Base-by-base conservation (phyloP, 2,797 vertebrate genomes). In the Gephyroberyx darwinii region DNA sequence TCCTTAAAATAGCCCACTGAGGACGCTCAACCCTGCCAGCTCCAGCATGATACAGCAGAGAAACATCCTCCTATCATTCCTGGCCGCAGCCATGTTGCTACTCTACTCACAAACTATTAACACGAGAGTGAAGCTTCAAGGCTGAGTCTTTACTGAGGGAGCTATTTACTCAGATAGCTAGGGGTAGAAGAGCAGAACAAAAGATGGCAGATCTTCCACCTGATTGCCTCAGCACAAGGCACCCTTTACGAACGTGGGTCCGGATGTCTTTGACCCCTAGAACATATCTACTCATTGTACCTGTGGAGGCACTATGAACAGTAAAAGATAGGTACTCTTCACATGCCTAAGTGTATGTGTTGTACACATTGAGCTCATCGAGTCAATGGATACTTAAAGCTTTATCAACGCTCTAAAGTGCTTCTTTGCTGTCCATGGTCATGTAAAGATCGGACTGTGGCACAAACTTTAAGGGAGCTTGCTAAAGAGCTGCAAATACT, bases 301-400 rank as follows among this genome's bases (percentile, higher is more conserved):
- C 12, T 10, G 45, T 9, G 45, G 8, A 14, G 45, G 45, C 16
- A 5, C 12, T 2, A 10, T 14, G 5, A 61, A 47, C 41, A 45
- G 39, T 30, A 61, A 61, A 61, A 61, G 39, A 10, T 61, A 41
- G 58, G 19, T 61, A 30, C 9, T 61, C 39, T 61, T 61, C 22
- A 45, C 39, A 41, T 41, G 58, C 13, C 12, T 61, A 22, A 45
- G 39, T 8, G 26, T 26, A 16, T 16, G 58, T 14, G 58, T 39
- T 14, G 41, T 61, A 5, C 58, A 61, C 16, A 26, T 61, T 7
- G 41, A 61, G 37, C 45, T 47, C 12, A 39, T 59, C 39, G 31
- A 35, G 19, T 47, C 45, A 13, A 39, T 59, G 56, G 37, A 37
- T 17, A 41, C 56, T 17, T 35, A 9, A 8, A 59, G 56, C 37